Conservation (phyloP, 2,113 vertebrate species). For the Panthera uncia region DNA sequence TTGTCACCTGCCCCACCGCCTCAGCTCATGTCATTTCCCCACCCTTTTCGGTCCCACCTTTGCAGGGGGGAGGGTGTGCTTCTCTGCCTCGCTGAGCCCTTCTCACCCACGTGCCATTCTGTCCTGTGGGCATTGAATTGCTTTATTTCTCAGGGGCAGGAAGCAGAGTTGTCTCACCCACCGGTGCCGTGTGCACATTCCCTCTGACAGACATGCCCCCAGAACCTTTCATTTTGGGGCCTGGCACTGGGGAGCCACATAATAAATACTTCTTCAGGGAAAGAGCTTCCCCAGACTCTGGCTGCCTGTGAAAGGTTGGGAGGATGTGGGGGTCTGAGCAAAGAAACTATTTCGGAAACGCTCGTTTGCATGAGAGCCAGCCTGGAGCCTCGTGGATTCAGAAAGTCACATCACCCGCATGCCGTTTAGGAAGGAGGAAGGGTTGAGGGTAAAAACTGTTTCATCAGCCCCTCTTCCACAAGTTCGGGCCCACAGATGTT, state of each 20-base stretch:
- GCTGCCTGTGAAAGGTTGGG: not conserved
- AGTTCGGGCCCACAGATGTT: constrained; percentile 30
- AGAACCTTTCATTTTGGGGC: not conserved
- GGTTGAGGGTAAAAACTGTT: not conserved
- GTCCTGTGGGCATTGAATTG: not conserved
- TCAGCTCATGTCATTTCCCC: not conserved
- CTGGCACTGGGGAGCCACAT: not conserved
- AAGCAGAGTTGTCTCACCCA: not conserved
- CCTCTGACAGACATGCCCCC: not conserved
- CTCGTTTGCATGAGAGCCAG: not conserved
- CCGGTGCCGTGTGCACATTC: not conserved
- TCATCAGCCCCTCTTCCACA: constrained; percentile 24
- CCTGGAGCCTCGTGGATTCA: not conserved
- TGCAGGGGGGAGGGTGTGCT: not conserved
- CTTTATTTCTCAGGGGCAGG: not conserved
- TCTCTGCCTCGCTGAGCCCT: not conserved
- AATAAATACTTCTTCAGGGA: not conserved
- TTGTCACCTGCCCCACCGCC: not conserved
- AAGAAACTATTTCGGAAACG: not conserved
- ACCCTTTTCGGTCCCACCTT: not conserved
- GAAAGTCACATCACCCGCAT: not conserved
- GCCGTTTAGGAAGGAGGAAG: not conserved
- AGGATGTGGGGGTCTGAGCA: not conserved
- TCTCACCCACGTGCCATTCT: not conserved
- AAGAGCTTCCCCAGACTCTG: not conserved